Base-by-base conservation (phyloP, 1,140 invertebrate genomes). In the Nilaparvata lugens region DNA sequence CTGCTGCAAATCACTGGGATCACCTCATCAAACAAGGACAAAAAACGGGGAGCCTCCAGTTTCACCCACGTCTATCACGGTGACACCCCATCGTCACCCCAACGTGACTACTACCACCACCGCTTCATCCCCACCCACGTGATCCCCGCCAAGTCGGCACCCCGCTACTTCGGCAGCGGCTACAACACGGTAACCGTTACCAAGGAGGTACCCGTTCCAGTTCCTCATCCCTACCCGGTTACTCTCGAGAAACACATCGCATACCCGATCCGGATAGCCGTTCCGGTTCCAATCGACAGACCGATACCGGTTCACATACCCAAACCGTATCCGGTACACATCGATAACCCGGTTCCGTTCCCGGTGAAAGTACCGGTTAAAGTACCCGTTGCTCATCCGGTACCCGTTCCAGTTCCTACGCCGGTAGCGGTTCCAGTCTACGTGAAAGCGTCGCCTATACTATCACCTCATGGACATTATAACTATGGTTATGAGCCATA, bases 241-340 rank as follows among this genome's bases (percentile, higher is more conserved):
- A 60, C 63, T 6, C 63, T 69, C 2, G 66, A 67, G 25, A 58
- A 58, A 16, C 64, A 65, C 31, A 43, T 66, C 0, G 63, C 65
- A 2, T 63, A 66, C 23, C 58, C 62, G 6, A 59, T 64, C 21
- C 31, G 54, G 14, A 55, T 59, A 4, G 56, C 62, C 13, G 62
- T 64, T 45, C 62, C 60, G 14, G 66, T 67, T 5, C 56, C 62
- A 18, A 54, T 69, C 9, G 64, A 65, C 3, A 66, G 62, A 56
- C 83, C 82, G 14, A 69, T 70, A 31, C 71, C 74, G 9, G 75
- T 76, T 16, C 48, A 43, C n/a, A 45, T 60, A 7, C 58, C 58
- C 16, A 43, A 60, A 23, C 58, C 58, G 14, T 60, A 51, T 19
- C 48, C 58, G 4, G 58, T 60, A 13, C 45, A 48, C 28, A 52